Evolutionary conservation across 2,113 vertebrate genomes (phyloP).

Genomic region (Leucoraja erinaceus): DNA sequence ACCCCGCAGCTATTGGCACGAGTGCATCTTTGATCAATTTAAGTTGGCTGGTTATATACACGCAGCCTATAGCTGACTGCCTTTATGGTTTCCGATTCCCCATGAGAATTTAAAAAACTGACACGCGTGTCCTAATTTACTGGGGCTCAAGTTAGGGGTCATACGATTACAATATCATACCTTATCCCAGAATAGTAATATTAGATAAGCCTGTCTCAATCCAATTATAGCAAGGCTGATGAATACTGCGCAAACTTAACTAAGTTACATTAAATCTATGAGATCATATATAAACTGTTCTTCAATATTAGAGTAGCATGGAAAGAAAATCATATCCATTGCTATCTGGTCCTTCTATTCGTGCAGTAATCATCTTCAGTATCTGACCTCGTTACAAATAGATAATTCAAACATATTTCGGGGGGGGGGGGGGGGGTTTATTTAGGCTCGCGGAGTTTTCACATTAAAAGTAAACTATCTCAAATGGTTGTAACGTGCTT

Average conservation of each 20-base stretch:
- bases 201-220: slow-evolving; percentile 32
- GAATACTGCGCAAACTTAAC: slow-evolving; percentile 25
- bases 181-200: slow-evolving; percentile 19
- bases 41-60: not conserved
- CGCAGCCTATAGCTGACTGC: slow-evolving; percentile 26
- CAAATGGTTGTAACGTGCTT: not conserved
- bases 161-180: slow-evolving; percentile 25
- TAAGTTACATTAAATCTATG: slow-evolving; percentile 19
- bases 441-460: too few relatives aligned
- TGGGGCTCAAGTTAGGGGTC: slow-evolving; percentile 28
- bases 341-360: not conserved
- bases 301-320: not conserved
- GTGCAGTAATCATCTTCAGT: not conserved
- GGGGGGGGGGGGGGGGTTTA: too few relatives aligned
- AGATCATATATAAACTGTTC: not conserved
- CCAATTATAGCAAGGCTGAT: slow-evolving; percentile 24
- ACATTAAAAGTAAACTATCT: not conserved
- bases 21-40: slow-evolving; percentile 33
- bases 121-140: slow-evolving; percentile 30
- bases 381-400: not conserved
- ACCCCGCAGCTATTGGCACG: slow-evolving; percentile 34
- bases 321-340: not conserved
- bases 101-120: slow-evolving; percentile 19
- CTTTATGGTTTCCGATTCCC: slow-evolving; percentile 9
- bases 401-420: not conserved